Base-by-base conservation (phyloP, 1,140 invertebrate genomes). In the Sminthurinus signatus region DNA sequence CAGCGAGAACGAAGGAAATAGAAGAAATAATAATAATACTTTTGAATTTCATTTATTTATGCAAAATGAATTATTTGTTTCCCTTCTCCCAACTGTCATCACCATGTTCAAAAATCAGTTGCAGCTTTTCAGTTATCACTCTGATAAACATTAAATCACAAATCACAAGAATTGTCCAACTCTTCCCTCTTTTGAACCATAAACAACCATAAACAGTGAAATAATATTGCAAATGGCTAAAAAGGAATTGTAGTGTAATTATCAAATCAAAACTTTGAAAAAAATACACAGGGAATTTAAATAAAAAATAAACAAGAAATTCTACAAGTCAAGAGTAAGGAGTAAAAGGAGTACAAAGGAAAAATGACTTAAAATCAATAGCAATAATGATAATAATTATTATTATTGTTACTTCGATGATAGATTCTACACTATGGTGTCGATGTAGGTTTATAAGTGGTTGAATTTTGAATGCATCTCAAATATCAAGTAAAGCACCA, bases 31-130 rank as follows among this genome's bases (percentile, higher is more conserved):
- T n/a, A 17, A 19, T 4, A 46, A 46, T n/a, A n/a, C 15, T n/a
- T 46, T 46, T n/a, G 44, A 46, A 21, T 46, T 46, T 46, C 25
- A 29, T 52, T 52, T 52, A 28, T 52, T 25, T 52, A 52, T 52
- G 50, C 50, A 52, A 52, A 52, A 52, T 52, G 25, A 27, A 52
- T 52, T 52, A 36, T 36, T 52, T 15, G 14, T 52, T 52, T 23
- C 50, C 21, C 14, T 52, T 52, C 50, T 25, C 25, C 19, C 27
- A 8, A 14, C 25, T 52, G 50, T 52, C 50, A 52, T 25, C 50
- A 52, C 10, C 50, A 52, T 19, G 10, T 52, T 52, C 25, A 28
- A 52, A 52, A 52, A 52, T 52, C 50, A 52, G 14, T 52, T 52
- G 23, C 50, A 52, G 14, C 23, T n/a, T 27, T 28, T 46, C 44